Conservation (phyloP, 2,797 vertebrate genomes). For the Spinibarbus caldwelli region DNA sequence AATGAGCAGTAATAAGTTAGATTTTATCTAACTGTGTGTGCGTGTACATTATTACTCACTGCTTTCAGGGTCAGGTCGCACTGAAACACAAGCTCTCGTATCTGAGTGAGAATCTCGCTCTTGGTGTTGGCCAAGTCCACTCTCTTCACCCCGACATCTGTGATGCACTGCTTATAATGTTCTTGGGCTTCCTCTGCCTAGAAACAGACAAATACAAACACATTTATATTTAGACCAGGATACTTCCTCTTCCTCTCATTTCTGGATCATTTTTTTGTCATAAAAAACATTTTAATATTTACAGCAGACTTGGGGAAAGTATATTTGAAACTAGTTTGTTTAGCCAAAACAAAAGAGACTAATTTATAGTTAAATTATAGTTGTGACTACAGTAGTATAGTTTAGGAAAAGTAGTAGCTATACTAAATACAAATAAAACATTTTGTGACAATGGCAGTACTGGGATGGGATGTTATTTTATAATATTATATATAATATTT, state of each 20-base stretch:
- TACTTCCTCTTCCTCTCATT: slow-evolving; percentile 9
- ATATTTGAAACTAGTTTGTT: neutral
- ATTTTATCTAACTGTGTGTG: neutral
- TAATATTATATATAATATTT: neutral
- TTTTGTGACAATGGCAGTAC: neutral
- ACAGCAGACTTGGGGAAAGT: neutral
- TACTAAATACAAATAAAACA: neutral
- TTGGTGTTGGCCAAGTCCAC: slow-evolving; percentile 87
- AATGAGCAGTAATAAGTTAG: neutral
- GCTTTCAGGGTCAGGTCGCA: slow-evolving; percentile 98
- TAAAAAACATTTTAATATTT: slow-evolving; percentile 10
- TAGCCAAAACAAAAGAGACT: neutral
- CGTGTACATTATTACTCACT: slow-evolving; percentile 75
- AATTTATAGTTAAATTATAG: neutral
- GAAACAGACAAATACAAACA: slow-evolving; percentile 31
- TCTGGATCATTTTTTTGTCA: neutral
- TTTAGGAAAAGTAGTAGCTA: neutral
- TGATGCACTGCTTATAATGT: slow-evolving; percentile 87
- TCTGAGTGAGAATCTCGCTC: slow-evolving; percentile 89
- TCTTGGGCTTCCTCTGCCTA: slow-evolving; percentile 93
- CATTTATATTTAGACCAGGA: slow-evolving; percentile 24
- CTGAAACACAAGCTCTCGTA: slow-evolving; percentile 93
- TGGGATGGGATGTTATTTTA: neutral
- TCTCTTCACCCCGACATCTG: slow-evolving; percentile 87
- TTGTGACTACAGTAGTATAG: neutral